A percentile compares a stretch with the other conserved stretches of the same genome.
phyloP scores from a whole-genome alignment of 2,797 vertebrate genomes.

The Paedocypris micromegethes region DNA sequence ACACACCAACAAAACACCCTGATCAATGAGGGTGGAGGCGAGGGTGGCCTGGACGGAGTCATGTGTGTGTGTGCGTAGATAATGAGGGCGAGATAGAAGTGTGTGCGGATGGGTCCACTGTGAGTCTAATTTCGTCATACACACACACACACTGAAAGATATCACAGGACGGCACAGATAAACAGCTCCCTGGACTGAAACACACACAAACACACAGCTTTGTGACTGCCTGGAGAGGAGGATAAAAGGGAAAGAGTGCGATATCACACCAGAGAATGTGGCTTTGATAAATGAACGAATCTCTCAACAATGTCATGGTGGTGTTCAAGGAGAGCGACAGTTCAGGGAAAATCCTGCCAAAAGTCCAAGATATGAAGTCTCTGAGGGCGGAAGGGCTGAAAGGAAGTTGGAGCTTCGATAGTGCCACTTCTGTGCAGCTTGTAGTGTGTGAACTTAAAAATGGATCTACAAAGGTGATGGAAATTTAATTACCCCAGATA shows the following conservation, averaged over 20 bases:
- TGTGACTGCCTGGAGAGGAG: constrained; percentile 20
- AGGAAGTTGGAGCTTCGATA: background rate
- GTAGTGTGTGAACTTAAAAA: constrained; percentile 12
- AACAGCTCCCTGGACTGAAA: constrained; percentile 27
- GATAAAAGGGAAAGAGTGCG: constrained; percentile 37
- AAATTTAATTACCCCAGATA: constrained; percentile 28
- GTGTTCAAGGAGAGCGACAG: background rate
- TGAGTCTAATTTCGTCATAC: constrained; percentile 26
- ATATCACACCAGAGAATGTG: constrained; percentile 23
- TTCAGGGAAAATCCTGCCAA: background rate
- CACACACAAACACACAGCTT: constrained; percentile 12
- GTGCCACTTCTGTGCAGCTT: background rate
- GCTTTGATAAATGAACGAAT: constrained; percentile 24
- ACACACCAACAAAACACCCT: constrained; percentile 33
- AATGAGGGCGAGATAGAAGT: constrained; percentile 36
- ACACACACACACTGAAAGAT: constrained; percentile 16
- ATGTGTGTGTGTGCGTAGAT: constrained; percentile 22
- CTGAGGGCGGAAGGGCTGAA: background rate
- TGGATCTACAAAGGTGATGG: constrained; percentile 20
- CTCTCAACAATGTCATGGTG: background rate
- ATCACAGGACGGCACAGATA: constrained; percentile 22
- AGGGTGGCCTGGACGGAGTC: background rate
- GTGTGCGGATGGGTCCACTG: constrained; percentile 16
- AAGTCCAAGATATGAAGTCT: constrained; percentile 1
- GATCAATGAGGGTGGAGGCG: constrained; percentile 34